phyloP scores from a whole-genome alignment of 2,888 invertebrate genomes.

The Cotesia congregata region DNA sequence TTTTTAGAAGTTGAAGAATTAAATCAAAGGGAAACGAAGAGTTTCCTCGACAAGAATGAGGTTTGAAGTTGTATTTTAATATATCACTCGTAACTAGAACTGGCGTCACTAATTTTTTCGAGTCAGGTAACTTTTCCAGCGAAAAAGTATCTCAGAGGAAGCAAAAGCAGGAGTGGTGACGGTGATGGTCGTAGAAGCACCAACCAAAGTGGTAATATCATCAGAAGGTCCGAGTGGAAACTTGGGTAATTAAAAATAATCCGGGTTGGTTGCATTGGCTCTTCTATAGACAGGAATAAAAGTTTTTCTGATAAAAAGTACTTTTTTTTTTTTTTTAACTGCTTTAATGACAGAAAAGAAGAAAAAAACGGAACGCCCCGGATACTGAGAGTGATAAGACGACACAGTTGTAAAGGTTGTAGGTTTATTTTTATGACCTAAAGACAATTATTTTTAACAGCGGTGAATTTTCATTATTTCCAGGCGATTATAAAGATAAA shows the following conservation, averaged over 20 bases:
- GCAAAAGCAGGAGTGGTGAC: neutral
- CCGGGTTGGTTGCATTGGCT: constrained; percentile 10
- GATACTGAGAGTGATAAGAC: constrained; percentile 57
- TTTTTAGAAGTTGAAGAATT: no score
- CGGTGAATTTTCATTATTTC: neutral
- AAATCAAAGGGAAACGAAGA: neutral
- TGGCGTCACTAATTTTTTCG: constrained; percentile 29
- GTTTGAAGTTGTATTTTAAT: neutral
- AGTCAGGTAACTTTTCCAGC: constrained; percentile 53
- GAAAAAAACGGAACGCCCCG: constrained; percentile 56
- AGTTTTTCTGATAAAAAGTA: constrained; percentile 8
- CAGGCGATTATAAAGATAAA: neutral
- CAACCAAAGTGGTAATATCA: constrained; percentile 14
- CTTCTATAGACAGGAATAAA: neutral
- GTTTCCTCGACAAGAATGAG: neutral
- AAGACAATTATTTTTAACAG: constrained; percentile 2
- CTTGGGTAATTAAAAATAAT: constrained; percentile 57
- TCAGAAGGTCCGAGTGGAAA: constrained; percentile 43
- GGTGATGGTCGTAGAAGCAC: constrained; percentile 35
- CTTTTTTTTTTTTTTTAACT: constrained; percentile 10
- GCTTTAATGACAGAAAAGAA: constrained; percentile 27
- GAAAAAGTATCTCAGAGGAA: constrained; percentile 45
- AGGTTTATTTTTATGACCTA: constrained; percentile 11
- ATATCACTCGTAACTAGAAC: constrained; percentile 7
- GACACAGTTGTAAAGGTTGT: constrained; percentile 55